Evolutionary conservation across 2,113 vertebrate species (phyloP).

Genomic region (Peromyscus maniculatus): DNA sequence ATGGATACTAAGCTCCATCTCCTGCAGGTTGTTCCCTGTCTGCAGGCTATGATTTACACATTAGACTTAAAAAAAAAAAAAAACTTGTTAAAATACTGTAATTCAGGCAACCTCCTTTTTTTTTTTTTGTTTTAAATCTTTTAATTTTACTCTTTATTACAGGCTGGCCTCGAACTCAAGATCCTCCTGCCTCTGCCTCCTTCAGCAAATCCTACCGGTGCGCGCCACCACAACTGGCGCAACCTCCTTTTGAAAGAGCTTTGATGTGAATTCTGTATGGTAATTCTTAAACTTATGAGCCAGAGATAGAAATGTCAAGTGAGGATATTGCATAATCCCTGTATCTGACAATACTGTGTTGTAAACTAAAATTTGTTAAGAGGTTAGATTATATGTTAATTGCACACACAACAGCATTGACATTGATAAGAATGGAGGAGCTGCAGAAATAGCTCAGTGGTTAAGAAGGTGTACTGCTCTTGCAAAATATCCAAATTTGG

Average conservation of each 20-base stretch:
- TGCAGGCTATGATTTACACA: not conserved
- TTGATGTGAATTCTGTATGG: slow-evolving; percentile 18
- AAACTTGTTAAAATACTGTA: not conserved
- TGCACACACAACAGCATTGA: not conserved
- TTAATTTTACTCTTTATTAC: no score
- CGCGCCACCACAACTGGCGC: no score
- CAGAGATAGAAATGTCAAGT: not conserved
- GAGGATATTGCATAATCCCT: not conserved
- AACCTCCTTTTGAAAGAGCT: slow-evolving; percentile 4
- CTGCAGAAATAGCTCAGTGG: no score
- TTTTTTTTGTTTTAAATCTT: no score
- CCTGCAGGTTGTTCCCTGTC: not conserved
- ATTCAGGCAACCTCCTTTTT: slow-evolving; percentile 20
- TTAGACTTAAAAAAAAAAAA: not conserved
- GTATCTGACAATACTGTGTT: not conserved
- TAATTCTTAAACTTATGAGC: slow-evolving; percentile 37
- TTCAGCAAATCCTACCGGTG: no score
- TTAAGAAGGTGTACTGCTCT: not conserved
- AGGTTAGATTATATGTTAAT: not conserved
- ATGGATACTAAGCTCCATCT: not conserved
- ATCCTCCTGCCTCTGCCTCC: no score
- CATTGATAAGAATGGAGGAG: not conserved
- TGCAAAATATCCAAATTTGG: not conserved
- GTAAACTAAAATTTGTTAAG: not conserved
- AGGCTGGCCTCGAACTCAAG: no score